A percentile compares a stretch with the other conserved stretches of the same genome.
Evolutionary conservation across 1,140 invertebrate species (phyloP).

Genomic region (Scylla paramamosain): DNA sequence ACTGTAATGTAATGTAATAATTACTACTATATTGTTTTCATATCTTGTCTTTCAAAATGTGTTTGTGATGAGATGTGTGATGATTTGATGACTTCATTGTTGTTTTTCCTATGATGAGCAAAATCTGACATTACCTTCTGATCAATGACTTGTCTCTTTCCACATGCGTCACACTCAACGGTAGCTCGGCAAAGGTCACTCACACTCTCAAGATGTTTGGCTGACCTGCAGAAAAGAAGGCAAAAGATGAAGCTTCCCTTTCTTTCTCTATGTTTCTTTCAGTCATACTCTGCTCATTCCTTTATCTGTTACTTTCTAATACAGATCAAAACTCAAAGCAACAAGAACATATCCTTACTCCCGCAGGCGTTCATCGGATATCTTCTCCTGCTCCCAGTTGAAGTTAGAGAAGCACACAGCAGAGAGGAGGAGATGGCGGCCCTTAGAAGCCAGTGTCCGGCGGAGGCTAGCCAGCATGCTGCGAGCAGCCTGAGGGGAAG

Average conservation of each 20-base stretch:
- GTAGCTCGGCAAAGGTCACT: slow-evolving; percentile 83
- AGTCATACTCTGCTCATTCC: background rate
- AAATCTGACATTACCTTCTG: slow-evolving; percentile 82
- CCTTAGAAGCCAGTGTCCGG: background rate
- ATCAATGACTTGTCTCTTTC: slow-evolving; percentile 84
- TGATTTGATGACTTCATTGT: no score
- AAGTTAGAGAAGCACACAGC: slow-evolving; percentile 61
- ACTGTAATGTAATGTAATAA: no score
- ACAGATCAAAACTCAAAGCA: background rate
- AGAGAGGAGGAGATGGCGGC: slow-evolving; percentile 55
- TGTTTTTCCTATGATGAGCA: slow-evolving; percentile 79
- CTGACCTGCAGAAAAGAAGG: slow-evolving; percentile 47
- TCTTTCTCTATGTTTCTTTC: background rate
- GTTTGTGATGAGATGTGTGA: no score
- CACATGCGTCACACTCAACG: slow-evolving; percentile 84
- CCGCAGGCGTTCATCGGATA: slow-evolving; percentile 53
- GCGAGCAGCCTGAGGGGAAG: slow-evolving; percentile 52
- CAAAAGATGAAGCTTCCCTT: background rate
- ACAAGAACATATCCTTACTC: slow-evolving; percentile 31
- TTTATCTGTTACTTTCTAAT: background rate
- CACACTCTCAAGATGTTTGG: slow-evolving; percentile 82
- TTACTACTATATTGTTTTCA: no score
- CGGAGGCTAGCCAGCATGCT: slow-evolving; percentile 46
- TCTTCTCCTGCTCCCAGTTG: slow-evolving; percentile 64
- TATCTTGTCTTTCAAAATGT: no score